Conservation (phyloP, 2,797 vertebrate genomes). For the Chloroceryle amazona region DNA sequence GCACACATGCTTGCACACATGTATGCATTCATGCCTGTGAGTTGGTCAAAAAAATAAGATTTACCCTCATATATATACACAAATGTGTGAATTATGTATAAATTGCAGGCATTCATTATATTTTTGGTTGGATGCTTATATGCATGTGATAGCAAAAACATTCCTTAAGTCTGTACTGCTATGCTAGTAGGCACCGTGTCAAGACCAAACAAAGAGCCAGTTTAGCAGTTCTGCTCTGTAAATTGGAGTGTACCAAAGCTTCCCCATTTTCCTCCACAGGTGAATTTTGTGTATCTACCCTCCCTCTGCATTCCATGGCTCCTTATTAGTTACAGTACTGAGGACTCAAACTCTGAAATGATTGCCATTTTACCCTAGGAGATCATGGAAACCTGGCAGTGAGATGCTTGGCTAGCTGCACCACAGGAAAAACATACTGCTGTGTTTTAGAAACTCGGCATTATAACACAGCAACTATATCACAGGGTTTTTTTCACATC, state of each 20-base stretch:
- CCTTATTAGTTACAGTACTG: background rate
- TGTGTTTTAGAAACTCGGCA: background rate
- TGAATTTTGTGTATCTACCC: slow-evolving; percentile 51
- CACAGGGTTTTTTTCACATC: background rate
- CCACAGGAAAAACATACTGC: slow-evolving; percentile 14
- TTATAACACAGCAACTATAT: background rate
- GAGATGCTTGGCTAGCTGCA: background rate
- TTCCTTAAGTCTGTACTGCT: slow-evolving; percentile 45
- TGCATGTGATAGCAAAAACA: slow-evolving; percentile 59
- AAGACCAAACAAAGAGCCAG: slow-evolving; percentile 67
- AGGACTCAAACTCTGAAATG: background rate
- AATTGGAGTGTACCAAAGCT: background rate
- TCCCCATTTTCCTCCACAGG: slow-evolving; percentile 35
- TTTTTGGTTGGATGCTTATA: slow-evolving; percentile 47
- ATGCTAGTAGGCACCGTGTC: slow-evolving; percentile 48
- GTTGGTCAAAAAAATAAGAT: slow-evolving; percentile 4
- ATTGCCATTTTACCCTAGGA: slow-evolving; percentile 27
- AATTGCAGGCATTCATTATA: slow-evolving; percentile 23
- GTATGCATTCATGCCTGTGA: background rate
- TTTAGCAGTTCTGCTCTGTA: slow-evolving; percentile 38
- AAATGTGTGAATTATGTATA: slow-evolving; percentile 4
- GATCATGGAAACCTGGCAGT: slow-evolving; percentile 53
- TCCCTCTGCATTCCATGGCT: background rate
- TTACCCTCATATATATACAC: background rate
- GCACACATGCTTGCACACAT: background rate